phyloP scores from a whole-genome alignment of 2,797 vertebrate species.

The Lithobates sylvaticus region DNA sequence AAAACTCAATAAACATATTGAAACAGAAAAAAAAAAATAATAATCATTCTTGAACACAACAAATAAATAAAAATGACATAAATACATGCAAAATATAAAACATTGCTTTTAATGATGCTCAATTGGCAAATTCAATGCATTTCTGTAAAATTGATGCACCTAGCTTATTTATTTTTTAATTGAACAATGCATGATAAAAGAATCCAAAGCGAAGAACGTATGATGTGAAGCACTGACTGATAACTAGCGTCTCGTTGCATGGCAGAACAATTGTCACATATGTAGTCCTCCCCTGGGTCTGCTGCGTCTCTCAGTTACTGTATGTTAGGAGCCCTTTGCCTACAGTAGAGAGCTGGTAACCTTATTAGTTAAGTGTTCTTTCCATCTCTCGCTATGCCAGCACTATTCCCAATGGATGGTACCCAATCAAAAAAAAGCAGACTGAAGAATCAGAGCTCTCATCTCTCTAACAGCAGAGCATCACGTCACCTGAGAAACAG shows the following conservation, averaged over 20 bases:
- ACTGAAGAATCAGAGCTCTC: constrained; percentile 66
- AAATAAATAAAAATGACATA: no score
- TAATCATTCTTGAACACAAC: no score
- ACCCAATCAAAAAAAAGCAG: constrained; percentile 69
- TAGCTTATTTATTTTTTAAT: no score
- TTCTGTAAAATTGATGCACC: no score
- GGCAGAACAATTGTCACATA: constrained; percentile 38
- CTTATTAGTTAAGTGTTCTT: constrained; percentile 67
- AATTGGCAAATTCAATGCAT: no score
- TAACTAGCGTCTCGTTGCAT: neutral
- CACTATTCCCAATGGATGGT: constrained; percentile 76
- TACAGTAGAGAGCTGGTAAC: constrained; percentile 53
- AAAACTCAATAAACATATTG: no score
- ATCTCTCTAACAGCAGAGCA: constrained; percentile 71
- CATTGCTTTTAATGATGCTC: no score
- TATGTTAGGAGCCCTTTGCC: constrained; percentile 58
- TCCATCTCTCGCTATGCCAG: constrained; percentile 60
- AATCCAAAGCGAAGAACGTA: no score
- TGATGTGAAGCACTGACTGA: neutral
- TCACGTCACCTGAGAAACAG: constrained; percentile 75
- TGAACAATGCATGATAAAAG: no score
- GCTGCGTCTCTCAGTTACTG: constrained; percentile 62
- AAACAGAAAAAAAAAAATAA: no score
- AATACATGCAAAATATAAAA: no score
- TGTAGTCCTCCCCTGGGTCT: constrained; percentile 60